phyloP scores from a whole-genome alignment of 2,797 vertebrate genomes.

The Macropodus opercularis region DNA sequence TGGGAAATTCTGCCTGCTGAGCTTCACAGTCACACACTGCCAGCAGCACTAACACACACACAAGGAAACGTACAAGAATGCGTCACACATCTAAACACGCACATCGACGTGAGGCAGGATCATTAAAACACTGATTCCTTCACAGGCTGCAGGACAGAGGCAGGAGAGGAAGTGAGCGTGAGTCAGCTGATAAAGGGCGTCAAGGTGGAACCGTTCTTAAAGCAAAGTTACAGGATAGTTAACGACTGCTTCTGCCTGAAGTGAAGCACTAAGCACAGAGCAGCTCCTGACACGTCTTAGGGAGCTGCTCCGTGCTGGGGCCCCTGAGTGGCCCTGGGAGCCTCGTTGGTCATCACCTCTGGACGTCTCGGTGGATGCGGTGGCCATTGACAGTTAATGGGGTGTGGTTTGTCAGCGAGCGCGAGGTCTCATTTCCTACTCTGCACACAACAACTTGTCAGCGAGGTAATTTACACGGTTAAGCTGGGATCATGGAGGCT shows the following conservation, averaged over 20 bases:
- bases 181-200: too few relatives aligned
- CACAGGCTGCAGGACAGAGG: too few relatives aligned
- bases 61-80: constrained; percentile 7
- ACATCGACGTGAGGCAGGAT: neutral
- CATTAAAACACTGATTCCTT: neutral
- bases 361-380: constrained; percentile 1
- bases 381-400: constrained; percentile 43
- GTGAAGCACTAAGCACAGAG: neutral
- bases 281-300: neutral
- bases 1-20: constrained; percentile 52
- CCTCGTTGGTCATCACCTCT: constrained; percentile 10
- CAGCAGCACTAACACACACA: constrained; percentile 27
- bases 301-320: neutral
- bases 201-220: too few relatives aligned
- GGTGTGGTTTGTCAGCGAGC: constrained; percentile 34
- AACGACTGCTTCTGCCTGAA: neutral
- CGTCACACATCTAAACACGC: too few relatives aligned
- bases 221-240: too few relatives aligned
- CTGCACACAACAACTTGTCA: constrained; percentile 67
- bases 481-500: constrained; percentile 13
- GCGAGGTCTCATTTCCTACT: constrained; percentile 54
- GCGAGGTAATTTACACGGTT: constrained; percentile 52
- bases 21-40: constrained; percentile 27
- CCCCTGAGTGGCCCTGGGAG: neutral
- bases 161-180: too few relatives aligned